phyloP scores from a whole-genome alignment of 1,140 invertebrate species.

The Heliconius nattereri region DNA sequence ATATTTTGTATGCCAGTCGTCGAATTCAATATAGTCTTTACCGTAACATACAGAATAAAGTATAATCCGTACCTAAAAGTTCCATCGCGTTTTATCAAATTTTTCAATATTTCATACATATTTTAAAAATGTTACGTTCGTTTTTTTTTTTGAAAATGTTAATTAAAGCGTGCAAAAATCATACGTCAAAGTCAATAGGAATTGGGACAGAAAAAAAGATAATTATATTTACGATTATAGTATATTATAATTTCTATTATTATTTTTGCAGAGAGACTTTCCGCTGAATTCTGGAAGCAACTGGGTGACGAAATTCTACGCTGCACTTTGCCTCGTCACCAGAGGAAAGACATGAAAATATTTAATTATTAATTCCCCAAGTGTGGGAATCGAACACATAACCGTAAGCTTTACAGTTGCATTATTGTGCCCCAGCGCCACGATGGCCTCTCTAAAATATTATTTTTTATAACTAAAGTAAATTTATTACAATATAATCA shows the following conservation, averaged over 20 bases:
- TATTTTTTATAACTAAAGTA: neutral
- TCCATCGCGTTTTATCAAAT: neutral
- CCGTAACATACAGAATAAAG: neutral
- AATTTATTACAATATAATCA: neutral
- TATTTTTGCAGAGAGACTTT: neutral
- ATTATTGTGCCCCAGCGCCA: neutral
- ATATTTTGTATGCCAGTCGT: neutral
- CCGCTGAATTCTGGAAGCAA: neutral
- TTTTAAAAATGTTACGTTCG: neutral
- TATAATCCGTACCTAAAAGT: neutral
- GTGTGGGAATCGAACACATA: neutral
- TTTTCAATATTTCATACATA: neutral
- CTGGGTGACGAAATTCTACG: neutral
- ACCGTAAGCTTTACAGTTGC: neutral
- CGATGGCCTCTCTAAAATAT: neutral
- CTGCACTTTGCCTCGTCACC: neutral
- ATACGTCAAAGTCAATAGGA: neutral
- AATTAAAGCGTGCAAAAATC: neutral
- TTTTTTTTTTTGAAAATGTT: neutral
- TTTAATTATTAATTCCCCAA: neutral
- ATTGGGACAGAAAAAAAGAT: too few relatives aligned
- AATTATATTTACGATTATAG: too few relatives aligned
- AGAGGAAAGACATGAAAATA: neutral
- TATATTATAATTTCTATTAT: too few relatives aligned
- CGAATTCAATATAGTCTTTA: slow-evolving; percentile 3